phyloP scores from a whole-genome alignment of 2,888 invertebrate genomes.

The Dolomedes plantarius region DNA sequence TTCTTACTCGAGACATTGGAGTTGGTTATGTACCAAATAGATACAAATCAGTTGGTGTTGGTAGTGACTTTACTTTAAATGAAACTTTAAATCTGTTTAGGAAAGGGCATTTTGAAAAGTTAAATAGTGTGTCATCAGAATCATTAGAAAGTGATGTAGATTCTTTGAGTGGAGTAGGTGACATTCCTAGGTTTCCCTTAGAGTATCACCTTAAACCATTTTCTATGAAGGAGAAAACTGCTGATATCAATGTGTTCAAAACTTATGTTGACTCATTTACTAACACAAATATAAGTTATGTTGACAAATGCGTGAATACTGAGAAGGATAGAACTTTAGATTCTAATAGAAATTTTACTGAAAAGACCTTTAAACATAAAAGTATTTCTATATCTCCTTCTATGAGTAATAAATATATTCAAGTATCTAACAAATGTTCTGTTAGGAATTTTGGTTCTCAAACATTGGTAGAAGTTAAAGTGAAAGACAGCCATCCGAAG shows the following conservation, averaged over 20 bases:
- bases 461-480: background rate
- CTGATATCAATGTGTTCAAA: background rate
- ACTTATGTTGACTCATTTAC: slow-evolving; percentile 27
- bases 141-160: slow-evolving; percentile 66
- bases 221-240: background rate
- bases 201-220: background rate
- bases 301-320: slow-evolving; percentile 47
- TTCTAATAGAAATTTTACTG: slow-evolving; percentile 3
- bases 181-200: slow-evolving; percentile 15
- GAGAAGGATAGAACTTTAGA: background rate
- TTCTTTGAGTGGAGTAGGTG: slow-evolving; percentile 27
- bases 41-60: slow-evolving; percentile 78
- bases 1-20: slow-evolving; percentile 82
- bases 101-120: slow-evolving; percentile 22
- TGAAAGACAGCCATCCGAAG: background rate
- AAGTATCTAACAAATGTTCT: slow-evolving; percentile 27
- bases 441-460: slow-evolving; percentile 31
- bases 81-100: slow-evolving; percentile 23
- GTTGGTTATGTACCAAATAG: slow-evolving; percentile 75
- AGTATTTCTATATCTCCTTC: slow-evolving; percentile 12
- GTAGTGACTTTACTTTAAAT: slow-evolving; percentile 72
- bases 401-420: slow-evolving; percentile 37
- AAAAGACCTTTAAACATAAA: slow-evolving; percentile 21
- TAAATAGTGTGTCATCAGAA: slow-evolving; percentile 53
- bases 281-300: slow-evolving; percentile 34